These are phyloP conservation scores for Trematocara variabile DNA, from an alignment of 2,113 vertebrate genomes.

Conservation along the genomic window DNA sequence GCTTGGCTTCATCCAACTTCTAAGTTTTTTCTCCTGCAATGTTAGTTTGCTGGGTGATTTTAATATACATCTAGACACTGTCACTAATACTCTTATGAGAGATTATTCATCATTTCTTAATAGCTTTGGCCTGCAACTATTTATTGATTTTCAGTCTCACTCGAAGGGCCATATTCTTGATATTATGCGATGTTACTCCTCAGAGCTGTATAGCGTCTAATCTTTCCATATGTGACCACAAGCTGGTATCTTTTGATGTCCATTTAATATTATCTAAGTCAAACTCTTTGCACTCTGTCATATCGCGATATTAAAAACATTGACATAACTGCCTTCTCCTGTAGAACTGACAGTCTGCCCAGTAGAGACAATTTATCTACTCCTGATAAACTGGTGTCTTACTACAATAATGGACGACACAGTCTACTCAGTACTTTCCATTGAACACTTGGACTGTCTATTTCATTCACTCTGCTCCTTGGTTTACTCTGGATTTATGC, in stretches of 20 bases:
- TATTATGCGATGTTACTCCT: neutral
- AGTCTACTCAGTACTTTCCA: neutral
- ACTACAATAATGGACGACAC: neutral
- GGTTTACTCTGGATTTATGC: neutral
- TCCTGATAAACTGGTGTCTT: neutral
- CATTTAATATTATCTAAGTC: neutral
- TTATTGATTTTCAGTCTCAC: neutral
- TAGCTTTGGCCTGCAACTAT: neutral
- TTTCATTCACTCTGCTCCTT: neutral
- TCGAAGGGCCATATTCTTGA: neutral
- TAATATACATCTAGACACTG: neutral
- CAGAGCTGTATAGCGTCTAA: neutral
- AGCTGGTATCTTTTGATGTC: neutral
- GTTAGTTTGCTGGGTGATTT: neutral
- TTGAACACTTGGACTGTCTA: neutral
- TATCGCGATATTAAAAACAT: neutral
- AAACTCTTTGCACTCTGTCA: neutral
- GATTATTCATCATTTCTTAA: neutral
- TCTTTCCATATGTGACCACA: neutral
- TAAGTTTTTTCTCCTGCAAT: neutral
- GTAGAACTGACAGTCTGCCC: neutral
- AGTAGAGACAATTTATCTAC: neutral
- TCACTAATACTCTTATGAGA: neutral
- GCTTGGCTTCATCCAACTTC: conserved; percentile 1
- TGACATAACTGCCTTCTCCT: neutral